Evolutionary conservation across 2,888 invertebrate species (phyloP).

Genomic region (Microplitis deprimator): DNA sequence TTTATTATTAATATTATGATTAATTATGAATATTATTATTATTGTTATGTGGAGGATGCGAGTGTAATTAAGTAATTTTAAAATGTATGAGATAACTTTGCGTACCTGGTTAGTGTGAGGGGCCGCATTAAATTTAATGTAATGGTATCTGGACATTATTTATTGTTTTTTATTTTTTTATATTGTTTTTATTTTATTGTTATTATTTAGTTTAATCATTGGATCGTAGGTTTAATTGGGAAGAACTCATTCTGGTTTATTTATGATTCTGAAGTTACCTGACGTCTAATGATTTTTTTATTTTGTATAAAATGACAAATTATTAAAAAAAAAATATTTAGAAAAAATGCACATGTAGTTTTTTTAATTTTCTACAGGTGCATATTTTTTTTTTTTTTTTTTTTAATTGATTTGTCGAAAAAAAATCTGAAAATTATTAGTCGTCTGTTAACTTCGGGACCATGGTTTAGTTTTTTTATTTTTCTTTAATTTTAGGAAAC

Average conservation of each 20-base stretch:
- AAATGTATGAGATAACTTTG: slow-evolving; percentile 51
- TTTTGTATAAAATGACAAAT: too few species aligned
- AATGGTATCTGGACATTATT: slow-evolving; percentile 5
- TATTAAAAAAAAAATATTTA: too few species aligned
- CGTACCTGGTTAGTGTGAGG: slow-evolving; percentile 55
- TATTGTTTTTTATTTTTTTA: neutral
- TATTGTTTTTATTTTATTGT: neutral
- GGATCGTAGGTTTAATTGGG: neutral
- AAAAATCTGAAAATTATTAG: too few species aligned
- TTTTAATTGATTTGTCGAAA: too few species aligned
- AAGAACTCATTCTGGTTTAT: neutral
- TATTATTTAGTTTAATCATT: neutral
- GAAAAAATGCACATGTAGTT: too few species aligned
- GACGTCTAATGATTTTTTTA: too few species aligned
- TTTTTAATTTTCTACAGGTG: too few species aligned
- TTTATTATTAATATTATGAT: neutral
- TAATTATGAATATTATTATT: neutral
- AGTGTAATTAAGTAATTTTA: slow-evolving; percentile 16
- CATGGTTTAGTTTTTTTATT: too few species aligned
- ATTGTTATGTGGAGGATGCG: neutral
- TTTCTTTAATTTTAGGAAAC: too few species aligned
- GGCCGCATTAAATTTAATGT: slow-evolving; percentile 16
- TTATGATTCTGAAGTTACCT: neutral
- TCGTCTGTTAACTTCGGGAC: too few species aligned
- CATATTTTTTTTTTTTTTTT: too few species aligned